phyloP scores from a whole-genome alignment of 2,113 vertebrate genomes.

The Orthonyx spaldingii region DNA sequence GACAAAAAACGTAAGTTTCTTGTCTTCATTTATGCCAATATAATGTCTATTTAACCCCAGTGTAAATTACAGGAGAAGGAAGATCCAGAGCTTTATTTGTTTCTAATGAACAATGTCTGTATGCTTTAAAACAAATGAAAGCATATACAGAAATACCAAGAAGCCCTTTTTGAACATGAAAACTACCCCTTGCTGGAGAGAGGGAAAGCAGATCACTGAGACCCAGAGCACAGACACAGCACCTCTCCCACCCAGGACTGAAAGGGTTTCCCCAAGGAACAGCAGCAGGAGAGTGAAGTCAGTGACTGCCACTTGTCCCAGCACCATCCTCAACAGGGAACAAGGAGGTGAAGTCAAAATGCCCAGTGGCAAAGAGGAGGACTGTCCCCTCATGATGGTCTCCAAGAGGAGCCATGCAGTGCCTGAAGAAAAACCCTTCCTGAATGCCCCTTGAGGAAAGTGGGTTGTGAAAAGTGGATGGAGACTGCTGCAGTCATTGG shows the following conservation, averaged over 20 bases:
- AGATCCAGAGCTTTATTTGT: neutral
- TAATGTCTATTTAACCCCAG: neutral
- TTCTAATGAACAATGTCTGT: neutral
- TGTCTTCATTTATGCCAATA: neutral
- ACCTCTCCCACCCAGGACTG: neutral
- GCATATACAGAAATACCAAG: neutral
- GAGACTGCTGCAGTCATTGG: neutral
- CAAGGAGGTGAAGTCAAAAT: neutral
- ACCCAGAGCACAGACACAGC: rapidly evolving
- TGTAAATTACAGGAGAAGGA: neutral
- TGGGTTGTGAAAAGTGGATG: neutral
- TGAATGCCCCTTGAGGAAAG: neutral
- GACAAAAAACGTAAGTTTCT: neutral
- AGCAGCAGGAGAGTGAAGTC: neutral
- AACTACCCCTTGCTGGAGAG: neutral
- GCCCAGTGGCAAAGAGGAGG: neutral
- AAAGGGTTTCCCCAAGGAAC: neutral
- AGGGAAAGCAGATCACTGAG: neutral
- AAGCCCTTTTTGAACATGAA: neutral
- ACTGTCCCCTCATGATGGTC: neutral
- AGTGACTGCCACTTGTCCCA: neutral
- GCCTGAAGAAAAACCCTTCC: neutral
- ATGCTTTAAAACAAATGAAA: neutral
- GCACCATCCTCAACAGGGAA: neutral
- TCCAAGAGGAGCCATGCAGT: neutral